Evolutionary conservation across 2,888 invertebrate species (phyloP), one percentile per base, ranked within the genome.

Genomic region (Rambutsinella grinnellia): DNA sequence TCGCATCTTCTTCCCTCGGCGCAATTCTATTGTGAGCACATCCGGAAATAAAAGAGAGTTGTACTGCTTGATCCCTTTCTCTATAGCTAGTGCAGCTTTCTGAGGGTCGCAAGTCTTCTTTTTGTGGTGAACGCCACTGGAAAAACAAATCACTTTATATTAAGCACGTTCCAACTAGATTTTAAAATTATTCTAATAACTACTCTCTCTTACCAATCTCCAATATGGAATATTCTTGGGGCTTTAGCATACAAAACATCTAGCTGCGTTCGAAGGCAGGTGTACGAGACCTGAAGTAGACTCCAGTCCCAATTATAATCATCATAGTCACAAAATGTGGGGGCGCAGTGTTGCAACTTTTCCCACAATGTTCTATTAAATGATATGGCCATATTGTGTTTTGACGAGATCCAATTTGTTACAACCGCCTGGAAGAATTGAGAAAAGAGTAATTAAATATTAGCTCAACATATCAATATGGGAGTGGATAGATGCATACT

Each of bases 261-360:
- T 70, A 89, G 88, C 24, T 90, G 90, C 51, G 87, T 85, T 0
- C 90, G 89, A 75, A 94, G 89, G 85, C 94, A 92, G 84, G 93
- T 93, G 87, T 95, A 94, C 0, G 96, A 95, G 63, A 97, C 90
- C 86, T 96, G 94, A 81, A 97, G 92, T 81, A 99, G 88, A 0
- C 97, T 97, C 94, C 99, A 99, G 85, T 99, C 99, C 99, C 99
- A 99, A 86, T 99, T 99, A 87, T 99, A 99, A 86, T 99, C 99
- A 86, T 99, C 99, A 87, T 96, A 98, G 1, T 92, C 91, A 87
- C 99, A 99, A 87, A 99, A 99, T 85, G 93, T 91, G 27, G 92
- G 89, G 6, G 93, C 92, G 85, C 97, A 93, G 27, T 90, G 90
- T 85, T 93, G 91, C 53, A 99, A 91, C 82, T 92, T 91, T 72